Evolutionary conservation across 2,797 vertebrate genomes (phyloP).

Genomic region (Typhlichthys subterraneus): DNA sequence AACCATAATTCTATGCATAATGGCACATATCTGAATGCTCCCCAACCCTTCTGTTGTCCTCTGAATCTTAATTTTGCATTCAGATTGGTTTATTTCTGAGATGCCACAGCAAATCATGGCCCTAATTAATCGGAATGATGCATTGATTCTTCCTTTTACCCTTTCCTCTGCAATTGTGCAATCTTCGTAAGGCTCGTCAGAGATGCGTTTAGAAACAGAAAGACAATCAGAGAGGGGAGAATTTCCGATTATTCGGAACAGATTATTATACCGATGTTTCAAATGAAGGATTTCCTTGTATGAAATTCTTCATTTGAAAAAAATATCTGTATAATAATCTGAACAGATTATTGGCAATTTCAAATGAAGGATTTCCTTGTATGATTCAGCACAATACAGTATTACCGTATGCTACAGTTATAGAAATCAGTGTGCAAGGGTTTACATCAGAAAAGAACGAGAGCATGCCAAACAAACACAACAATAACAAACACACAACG

Average conservation of each 20-base stretch:
- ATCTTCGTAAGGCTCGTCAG: conserved; percentile 42
- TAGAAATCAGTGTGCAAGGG: not conserved
- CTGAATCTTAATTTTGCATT: conserved; percentile 64
- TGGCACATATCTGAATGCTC: conserved; percentile 53
- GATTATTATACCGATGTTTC: not conserved
- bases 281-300: conserved; percentile 23
- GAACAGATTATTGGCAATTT: not conserved
- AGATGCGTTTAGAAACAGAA: conserved; percentile 39
- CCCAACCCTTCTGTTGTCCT: conserved; percentile 27
- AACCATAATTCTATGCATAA: conserved; percentile 66
- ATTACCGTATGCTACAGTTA: conserved; percentile 1
- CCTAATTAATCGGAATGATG: conserved; percentile 68
- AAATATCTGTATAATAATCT: not conserved
- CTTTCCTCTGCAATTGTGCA: conserved; percentile 40
- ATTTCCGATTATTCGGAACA: conserved; percentile 4
- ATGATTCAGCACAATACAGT: not conserved
- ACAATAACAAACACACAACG: conserved; percentile 4
- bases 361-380: conserved; percentile 24
- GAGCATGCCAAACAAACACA: conserved; percentile 10
- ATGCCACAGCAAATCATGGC: conserved; percentile 54
- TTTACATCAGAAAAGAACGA: conserved; percentile 10
- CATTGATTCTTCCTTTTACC: conserved; percentile 52
- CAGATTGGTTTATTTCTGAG: conserved; percentile 63
- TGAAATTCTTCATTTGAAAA: too few relatives aligned
- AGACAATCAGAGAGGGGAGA: conserved; percentile 38